Percentiles rank a stretch among this genome's conserved stretches.
phyloP scores from a whole-genome alignment of 2,797 vertebrate species.

The Onychomys arenicola region DNA sequence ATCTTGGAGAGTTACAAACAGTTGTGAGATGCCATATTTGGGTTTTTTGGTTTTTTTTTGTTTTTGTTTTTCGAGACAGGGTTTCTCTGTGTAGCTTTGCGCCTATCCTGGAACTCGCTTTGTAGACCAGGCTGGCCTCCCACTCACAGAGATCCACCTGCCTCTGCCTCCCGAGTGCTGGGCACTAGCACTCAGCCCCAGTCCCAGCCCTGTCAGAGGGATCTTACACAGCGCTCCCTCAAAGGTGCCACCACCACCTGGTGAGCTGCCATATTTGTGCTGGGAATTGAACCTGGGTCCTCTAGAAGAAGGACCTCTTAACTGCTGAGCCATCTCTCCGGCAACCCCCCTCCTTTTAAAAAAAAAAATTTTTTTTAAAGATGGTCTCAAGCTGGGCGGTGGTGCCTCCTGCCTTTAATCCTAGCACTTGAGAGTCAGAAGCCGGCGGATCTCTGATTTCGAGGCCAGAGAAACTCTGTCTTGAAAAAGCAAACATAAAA shows the following conservation, averaged over 20 bases:
- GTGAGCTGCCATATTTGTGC: not conserved
- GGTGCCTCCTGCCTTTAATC: no score
- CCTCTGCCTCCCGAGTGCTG: no score
- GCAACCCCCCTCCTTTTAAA: no score
- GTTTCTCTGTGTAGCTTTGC: no score
- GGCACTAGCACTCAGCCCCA: not conserved
- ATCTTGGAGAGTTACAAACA: not conserved
- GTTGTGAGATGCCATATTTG: not conserved
- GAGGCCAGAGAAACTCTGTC: not conserved
- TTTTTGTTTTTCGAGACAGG: no score
- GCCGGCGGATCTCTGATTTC: no score
- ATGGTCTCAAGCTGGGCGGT: not conserved
- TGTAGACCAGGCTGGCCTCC: no score
- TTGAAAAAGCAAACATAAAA: not conserved
- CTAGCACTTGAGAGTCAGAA: no score
- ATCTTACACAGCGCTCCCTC: not conserved
- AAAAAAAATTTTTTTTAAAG: not conserved
- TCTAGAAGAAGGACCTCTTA: not conserved
- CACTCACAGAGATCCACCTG: no score
- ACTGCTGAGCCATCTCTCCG: not conserved
- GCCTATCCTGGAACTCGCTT: no score
- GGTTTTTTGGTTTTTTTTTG: no score
- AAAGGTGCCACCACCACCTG: not conserved
- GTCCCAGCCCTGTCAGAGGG: not conserved
- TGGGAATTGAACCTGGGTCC: not conserved